Percentiles rank a stretch among this genome's conserved stretches.
phyloP scores from a whole-genome alignment of 23 tunicate species.

The Ciona savignyi region DNA sequence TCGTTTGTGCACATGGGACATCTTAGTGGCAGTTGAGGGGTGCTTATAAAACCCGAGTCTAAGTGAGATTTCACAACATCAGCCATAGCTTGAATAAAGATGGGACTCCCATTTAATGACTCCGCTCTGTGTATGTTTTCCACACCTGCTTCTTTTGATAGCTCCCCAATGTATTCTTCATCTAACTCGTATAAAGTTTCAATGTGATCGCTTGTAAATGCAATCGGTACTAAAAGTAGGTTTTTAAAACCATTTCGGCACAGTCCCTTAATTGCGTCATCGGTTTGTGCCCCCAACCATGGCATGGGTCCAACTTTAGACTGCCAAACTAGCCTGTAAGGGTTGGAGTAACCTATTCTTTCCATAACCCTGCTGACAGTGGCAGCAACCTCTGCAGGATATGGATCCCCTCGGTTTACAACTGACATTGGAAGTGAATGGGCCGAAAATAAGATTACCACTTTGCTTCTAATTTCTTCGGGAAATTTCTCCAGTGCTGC shows the following conservation, averaged over 20 bases:
- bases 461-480: slow-evolving; percentile 50
- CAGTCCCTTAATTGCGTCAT: slow-evolving; percentile 78
- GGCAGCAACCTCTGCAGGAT: slow-evolving; percentile 95
- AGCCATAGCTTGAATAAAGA: slow-evolving; percentile 87
- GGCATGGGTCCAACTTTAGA: slow-evolving; percentile 96
- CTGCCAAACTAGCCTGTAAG: slow-evolving; percentile 91
- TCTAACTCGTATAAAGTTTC: slow-evolving; percentile 93
- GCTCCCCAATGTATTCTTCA: slow-evolving; percentile 84
- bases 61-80: slow-evolving; percentile 86
- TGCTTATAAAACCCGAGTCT: slow-evolving; percentile 17
- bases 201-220: slow-evolving; percentile 98
- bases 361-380: slow-evolving; percentile 90
- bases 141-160: slow-evolving; percentile 46
- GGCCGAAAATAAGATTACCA: slow-evolving; percentile 88
- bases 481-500: slow-evolving; percentile 71
- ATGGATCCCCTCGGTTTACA: slow-evolving; percentile 95
- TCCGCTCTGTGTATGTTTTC: slow-evolving; percentile 73
- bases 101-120: slow-evolving; percentile 70
- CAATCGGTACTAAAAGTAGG: slow-evolving; percentile 93
- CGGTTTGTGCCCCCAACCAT: slow-evolving; percentile 96
- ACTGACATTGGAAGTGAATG: slow-evolving; percentile 97
- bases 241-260: slow-evolving; percentile 56
- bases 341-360: slow-evolving; percentile 51
- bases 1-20: slow-evolving; percentile 91
- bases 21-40: slow-evolving; percentile 38